Base-by-base conservation (phyloP, 92 coral and sea anemone species). In the Paragorgia papillata region DNA sequence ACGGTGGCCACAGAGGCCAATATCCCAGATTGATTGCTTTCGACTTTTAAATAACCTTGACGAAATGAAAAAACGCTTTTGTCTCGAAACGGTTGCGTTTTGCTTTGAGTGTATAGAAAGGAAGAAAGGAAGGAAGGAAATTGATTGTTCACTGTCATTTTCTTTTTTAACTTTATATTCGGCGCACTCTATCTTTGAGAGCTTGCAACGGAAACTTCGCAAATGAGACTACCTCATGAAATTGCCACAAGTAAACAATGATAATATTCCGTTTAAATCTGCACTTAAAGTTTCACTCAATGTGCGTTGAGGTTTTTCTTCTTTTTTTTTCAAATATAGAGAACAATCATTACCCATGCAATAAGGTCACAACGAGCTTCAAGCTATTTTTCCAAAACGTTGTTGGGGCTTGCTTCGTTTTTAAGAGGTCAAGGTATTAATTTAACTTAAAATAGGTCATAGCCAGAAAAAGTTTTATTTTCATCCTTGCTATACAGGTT, bases 51-150 rank as follows among this genome's bases (percentile, higher is more conserved):
- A 68, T 48, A 48, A 57, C 50, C 75, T 68, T 30, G 59, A 44
- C 39, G 22, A 28, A 17, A 34, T 7, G 4, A 68, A 48, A 68
- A 57, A 48, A 41, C 58, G 75, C 37, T 46, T 64, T 68, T 68
- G 59, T 68, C 37, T 68, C 22, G 21, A 54, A 57, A 19, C 29
- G 29, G 40, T 44, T 48, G 59, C 75, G 37, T 68, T 54, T 14
- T 54, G 26, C 31, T 40, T 66, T 3, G 25, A 66, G 34, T 49
- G 59, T 48, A 46, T 59, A 44, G 22, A 27, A 49, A 31, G 27
- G 1, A 10, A 15, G n/a, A n/a, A 68, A 29, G 75, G 75, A 49
- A 44, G 75, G 75, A 68, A 68, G 75, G 75, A 68, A 44, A 68
- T 68, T 21, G 55, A 66, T 66, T 66, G 73, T 66, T 66, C 73